phyloP scores from a whole-genome alignment of 2,888 invertebrate genomes.

The Lordiphosa andalusiaca region DNA sequence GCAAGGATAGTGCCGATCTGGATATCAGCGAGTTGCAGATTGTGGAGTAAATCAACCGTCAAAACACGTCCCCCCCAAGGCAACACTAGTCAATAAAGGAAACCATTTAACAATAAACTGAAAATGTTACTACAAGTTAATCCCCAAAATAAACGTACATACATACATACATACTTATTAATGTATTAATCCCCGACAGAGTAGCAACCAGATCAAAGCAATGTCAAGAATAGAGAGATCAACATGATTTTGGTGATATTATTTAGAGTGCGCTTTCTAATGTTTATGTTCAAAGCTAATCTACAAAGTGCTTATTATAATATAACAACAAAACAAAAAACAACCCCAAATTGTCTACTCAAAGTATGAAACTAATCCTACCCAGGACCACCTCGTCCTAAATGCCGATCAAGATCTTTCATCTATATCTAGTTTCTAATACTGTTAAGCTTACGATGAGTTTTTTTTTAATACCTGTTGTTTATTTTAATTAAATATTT shows the following conservation, averaged over 20 bases:
- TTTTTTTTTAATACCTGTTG: conserved; percentile 58
- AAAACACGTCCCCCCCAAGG: conserved; percentile 72
- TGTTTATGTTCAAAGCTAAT: conserved; percentile 38
- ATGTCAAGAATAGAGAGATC: conserved; percentile 39
- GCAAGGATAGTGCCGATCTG: conserved; percentile 79
- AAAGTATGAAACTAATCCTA: conserved; percentile 23
- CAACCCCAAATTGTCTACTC: conserved; percentile 28
- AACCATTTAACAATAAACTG: conserved; percentile 44
- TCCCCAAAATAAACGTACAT: too few species aligned
- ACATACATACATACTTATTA: too few species aligned
- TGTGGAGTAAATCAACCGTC: conserved; percentile 69
- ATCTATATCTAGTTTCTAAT: too few species aligned
- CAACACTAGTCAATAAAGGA: conserved; percentile 78
- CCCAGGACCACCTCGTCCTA: not conserved
- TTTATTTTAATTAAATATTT: conserved; percentile 45
- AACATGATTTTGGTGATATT: conserved; percentile 65
- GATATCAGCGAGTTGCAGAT: conserved; percentile 79
- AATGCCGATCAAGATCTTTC: too few species aligned
- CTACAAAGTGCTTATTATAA: conserved; percentile 24
- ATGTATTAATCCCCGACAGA: not conserved
- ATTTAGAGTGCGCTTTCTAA: conserved; percentile 63
- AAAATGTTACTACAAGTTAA: conserved; percentile 14
- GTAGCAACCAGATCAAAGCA: conserved; percentile 17
- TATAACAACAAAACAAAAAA: too few species aligned
- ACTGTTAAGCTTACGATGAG: not conserved